Conservation (phyloP, 2,888 invertebrate species). For the Lochmaea capreae region DNA sequence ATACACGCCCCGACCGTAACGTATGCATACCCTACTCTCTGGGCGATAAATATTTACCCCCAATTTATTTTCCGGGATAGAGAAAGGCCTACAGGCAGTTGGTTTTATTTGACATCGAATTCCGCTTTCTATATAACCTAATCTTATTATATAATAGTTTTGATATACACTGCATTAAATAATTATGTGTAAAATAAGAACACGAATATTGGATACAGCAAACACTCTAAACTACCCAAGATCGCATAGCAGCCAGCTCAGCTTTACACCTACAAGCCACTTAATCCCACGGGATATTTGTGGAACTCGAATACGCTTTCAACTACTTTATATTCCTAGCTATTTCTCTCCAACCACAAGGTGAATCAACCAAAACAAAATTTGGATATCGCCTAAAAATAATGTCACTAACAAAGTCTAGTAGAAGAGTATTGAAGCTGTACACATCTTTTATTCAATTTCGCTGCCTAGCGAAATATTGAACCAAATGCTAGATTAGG, state of each 20-base stretch:
- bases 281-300: slow-evolving; percentile 38
- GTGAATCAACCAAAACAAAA: not conserved
- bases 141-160: not conserved
- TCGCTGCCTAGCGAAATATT: too few relatives aligned
- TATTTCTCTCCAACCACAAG: slow-evolving; percentile 8
- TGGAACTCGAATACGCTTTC: slow-evolving; percentile 29
- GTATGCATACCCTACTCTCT: slow-evolving; percentile 42
- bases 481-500: too few relatives aligned
- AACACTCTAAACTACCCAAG: slow-evolving; percentile 53
- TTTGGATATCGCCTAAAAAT: not conserved
- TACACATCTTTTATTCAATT: too few relatives aligned
- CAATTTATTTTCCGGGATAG: slow-evolving; percentile 47
- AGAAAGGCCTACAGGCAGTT: slow-evolving; percentile 9
- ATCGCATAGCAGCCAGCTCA: slow-evolving; percentile 34
- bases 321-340: slow-evolving; percentile 24
- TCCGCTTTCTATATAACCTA: not conserved
- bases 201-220: not conserved
- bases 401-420: not conserved
- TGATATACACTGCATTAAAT: too few relatives aligned
- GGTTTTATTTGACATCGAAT: slow-evolving; percentile 7
- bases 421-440: too few relatives aligned
- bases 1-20: slow-evolving; percentile 46
- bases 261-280: slow-evolving; percentile 41
- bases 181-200: too few relatives aligned
- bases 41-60: slow-evolving; percentile 51